Conservation (phyloP, 2,113 vertebrate species). For the Ptyas mucosa region DNA sequence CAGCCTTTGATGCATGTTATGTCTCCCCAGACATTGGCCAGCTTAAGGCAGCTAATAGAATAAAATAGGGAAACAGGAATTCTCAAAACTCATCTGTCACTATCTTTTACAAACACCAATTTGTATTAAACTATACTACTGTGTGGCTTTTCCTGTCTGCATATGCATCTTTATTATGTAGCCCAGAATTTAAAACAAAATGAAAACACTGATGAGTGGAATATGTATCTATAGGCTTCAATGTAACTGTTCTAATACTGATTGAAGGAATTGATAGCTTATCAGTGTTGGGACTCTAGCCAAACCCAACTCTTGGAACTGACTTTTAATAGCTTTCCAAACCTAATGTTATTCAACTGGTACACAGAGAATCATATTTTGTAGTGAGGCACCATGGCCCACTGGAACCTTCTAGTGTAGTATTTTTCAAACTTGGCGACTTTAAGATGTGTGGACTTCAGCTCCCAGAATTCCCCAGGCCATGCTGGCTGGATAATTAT, state of each 20-base stretch:
- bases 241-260: neutral
- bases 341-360: neutral
- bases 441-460: neutral
- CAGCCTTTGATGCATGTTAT: slow-evolving; percentile 37
- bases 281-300: neutral
- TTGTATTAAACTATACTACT: neutral
- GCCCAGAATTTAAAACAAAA: slow-evolving; percentile 10
- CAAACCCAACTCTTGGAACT: neutral
- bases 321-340: neutral
- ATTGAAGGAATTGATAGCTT: neutral
- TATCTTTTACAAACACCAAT: neutral
- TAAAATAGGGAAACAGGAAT: slow-evolving; percentile 18
- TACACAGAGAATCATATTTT: neutral
- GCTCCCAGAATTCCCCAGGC: neutral
- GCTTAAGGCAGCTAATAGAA: slow-evolving; percentile 32
- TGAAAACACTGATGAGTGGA: neutral
- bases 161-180: slow-evolving; percentile 14
- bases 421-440: neutral
- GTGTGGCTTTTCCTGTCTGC: neutral
- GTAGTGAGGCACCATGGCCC: neutral
- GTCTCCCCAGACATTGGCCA: slow-evolving; percentile 47
- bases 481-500: neutral
- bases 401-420: neutral
- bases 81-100: slow-evolving; percentile 8
- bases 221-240: slow-evolving; percentile 31